Evolutionary conservation across 2,113 vertebrate species (phyloP).

Genomic region (Syrmaticus mikado): DNA sequence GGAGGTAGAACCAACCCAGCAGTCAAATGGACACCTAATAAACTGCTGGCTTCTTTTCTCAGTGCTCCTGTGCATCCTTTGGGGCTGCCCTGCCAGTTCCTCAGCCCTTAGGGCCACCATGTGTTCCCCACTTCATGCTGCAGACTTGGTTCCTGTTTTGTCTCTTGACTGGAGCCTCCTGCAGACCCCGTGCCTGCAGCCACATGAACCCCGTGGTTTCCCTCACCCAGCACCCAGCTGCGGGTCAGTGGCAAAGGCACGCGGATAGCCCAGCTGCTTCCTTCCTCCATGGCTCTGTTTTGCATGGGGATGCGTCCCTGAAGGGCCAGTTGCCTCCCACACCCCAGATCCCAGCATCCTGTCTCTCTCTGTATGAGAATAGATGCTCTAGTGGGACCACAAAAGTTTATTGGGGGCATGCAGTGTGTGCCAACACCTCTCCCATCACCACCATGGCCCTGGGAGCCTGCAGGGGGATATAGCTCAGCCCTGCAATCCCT

Average conservation of each 20-base stretch:
- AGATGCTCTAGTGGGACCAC: neutral
- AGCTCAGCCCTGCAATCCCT: conserved; percentile 69
- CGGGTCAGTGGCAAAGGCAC: fast-evolving
- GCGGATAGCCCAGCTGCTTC: neutral
- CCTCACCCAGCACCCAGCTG: neutral
- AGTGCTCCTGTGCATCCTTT: neutral
- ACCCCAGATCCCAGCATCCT: neutral
- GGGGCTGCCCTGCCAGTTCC: neutral
- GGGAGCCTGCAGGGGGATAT: too few relatives aligned
- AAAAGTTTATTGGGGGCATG: neutral
- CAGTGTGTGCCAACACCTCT: fast-evolving
- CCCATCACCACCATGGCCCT: fast-evolving
- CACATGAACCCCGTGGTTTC: neutral
- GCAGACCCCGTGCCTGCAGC: neutral
- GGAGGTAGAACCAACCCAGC: neutral
- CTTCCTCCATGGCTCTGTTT: neutral
- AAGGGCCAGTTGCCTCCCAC: fast-evolving
- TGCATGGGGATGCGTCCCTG: fast-evolving
- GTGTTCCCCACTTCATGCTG: neutral
- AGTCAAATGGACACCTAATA: neutral
- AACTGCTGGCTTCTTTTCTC: neutral
- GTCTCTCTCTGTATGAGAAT: fast-evolving
- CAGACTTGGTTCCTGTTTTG: neutral
- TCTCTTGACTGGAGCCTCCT: too few relatives aligned
- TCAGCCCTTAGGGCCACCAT: neutral